These are phyloP conservation scores for Cynodonichthys magdalenae DNA, from an alignment of 2,797 vertebrate genomes.

Conservation along the genomic window DNA sequence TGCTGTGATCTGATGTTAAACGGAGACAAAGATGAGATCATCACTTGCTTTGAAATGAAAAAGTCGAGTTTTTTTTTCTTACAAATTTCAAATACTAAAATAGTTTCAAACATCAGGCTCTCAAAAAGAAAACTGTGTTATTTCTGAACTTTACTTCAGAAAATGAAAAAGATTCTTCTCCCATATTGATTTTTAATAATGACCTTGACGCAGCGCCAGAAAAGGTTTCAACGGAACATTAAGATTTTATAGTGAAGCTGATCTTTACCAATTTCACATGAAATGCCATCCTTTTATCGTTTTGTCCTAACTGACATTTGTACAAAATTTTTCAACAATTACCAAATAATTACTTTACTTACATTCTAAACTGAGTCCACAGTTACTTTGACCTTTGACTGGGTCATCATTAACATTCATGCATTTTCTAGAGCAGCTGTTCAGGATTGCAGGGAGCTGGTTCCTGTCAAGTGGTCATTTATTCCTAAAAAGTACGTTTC, in stretches of 20 bases:
- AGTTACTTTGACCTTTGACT: slow-evolving; percentile 1
- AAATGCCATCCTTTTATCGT: slow-evolving; percentile 4
- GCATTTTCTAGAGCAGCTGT: no score
- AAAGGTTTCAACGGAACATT: slow-evolving; percentile 3
- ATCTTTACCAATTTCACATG: background rate
- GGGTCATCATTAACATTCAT: background rate
- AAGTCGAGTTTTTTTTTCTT: no score
- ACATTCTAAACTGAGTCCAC: background rate
- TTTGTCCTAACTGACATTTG: background rate
- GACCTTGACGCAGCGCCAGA: background rate
- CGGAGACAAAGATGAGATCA: background rate
- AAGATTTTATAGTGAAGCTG: background rate
- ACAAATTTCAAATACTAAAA: no score
- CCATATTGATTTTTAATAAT: background rate
- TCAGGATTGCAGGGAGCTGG: no score
- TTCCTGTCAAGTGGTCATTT: no score
- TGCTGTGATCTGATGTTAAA: background rate
- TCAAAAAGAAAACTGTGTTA: background rate
- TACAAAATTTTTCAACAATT: background rate
- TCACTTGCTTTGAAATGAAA: no score
- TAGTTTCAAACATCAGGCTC: background rate
- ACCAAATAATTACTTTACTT: background rate
- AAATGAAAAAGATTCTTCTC: background rate
- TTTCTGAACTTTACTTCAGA: background rate
- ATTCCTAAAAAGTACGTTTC: no score